phyloP scores from a whole-genome alignment of 2,888 invertebrate genomes.

The Melitaea athalia region DNA sequence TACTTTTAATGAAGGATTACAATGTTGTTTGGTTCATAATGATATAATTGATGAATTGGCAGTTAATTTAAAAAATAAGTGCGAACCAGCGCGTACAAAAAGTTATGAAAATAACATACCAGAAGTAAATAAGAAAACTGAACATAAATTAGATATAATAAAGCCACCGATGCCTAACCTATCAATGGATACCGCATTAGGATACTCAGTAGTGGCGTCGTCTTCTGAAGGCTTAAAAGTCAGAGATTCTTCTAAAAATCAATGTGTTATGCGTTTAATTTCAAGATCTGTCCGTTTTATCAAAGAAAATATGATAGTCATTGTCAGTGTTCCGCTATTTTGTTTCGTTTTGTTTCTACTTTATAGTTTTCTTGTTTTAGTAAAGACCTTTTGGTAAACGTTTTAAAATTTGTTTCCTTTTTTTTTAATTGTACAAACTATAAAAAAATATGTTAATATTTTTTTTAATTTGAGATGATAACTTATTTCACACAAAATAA shows the following conservation, averaged over 20 bases:
- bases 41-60: conserved; percentile 59
- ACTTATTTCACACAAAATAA: too few species aligned
- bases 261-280: conserved; percentile 39
- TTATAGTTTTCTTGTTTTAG: conserved; percentile 55
- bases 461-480: too few species aligned
- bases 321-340: conserved; percentile 64
- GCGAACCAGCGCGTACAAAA: background rate
- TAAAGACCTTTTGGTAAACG: conserved; percentile 52
- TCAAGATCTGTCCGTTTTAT: conserved; percentile 49
- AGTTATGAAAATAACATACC: background rate
- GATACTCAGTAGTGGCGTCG: conserved; percentile 47
- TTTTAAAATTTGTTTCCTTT: conserved; percentile 9
- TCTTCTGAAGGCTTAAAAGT: conserved; percentile 39
- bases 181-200: conserved; percentile 41
- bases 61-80: conserved; percentile 49
- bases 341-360: conserved; percentile 55
- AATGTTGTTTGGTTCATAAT: conserved; percentile 61
- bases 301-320: conserved; percentile 59
- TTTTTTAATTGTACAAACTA: background rate
- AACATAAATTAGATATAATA: conserved; percentile 41
- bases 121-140: background rate
- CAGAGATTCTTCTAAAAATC: conserved; percentile 7
- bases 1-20: conserved; percentile 47
- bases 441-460: background rate
- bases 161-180: conserved; percentile 34